Evolutionary conservation across 2,113 vertebrate genomes (phyloP).

Genomic region (human): GRCh38 chr3:63370001-63370500

Average conservation of each 20-base stretch:
- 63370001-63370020: neutral
- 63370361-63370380: constrained; percentile 43
- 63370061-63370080: neutral
- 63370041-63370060: neutral
- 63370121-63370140: neutral
- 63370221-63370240: neutral
- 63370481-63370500: constrained; percentile 27
- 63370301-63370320: constrained; percentile 58
- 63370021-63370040: neutral
- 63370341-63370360: neutral
- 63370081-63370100: neutral
- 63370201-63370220: neutral
- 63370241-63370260: neutral
- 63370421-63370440: constrained; percentile 24
- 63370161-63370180: neutral
- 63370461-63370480: constrained; percentile 43
- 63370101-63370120: neutral
- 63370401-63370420: neutral
- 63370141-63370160: neutral
- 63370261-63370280: neutral
- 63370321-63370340: neutral
- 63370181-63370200: neutral
- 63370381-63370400: constrained; percentile 12
- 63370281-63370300: constrained; percentile 31
- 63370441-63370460: neutral